These are phyloP conservation scores for Sinocyclocheilus maitianheensis DNA, from an alignment of 2,113 vertebrate genomes.

Conservation along the genomic window DNA sequence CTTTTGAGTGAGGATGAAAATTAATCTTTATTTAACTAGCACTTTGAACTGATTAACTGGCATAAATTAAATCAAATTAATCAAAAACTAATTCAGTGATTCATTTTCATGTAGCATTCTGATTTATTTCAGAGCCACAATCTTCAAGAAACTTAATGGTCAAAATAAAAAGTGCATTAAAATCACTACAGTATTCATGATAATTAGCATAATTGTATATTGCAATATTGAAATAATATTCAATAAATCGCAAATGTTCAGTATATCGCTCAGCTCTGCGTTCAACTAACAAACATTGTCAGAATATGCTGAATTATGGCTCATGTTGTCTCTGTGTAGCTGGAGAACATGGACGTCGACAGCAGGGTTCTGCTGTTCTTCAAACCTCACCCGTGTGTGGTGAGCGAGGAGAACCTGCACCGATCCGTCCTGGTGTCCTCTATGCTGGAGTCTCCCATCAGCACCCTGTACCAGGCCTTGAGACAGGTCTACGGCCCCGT, in stretches of 20 bases:
- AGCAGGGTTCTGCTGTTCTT: slow-evolving; percentile 92
- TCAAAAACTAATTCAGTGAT: not conserved
- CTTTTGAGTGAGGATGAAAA: too few species aligned
- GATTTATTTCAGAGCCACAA: not conserved
- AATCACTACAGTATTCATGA: not conserved
- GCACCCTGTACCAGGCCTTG: slow-evolving; percentile 91
- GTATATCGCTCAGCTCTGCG: not conserved
- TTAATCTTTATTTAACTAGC: too few species aligned
- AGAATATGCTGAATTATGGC: not conserved
- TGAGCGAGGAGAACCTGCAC: slow-evolving; percentile 92
- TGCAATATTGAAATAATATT: too few species aligned
- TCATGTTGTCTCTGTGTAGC: slow-evolving; percentile 72
- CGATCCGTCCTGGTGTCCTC: slow-evolving; percentile 91
- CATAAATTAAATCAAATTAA: too few species aligned
- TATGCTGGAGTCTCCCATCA: slow-evolving; percentile 93
- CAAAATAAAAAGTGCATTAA: not conserved
- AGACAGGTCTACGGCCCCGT: slow-evolving; percentile 89
- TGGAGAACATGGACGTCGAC: slow-evolving; percentile 78
- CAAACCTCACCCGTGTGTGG: slow-evolving; percentile 89
- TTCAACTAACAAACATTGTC: not conserved
- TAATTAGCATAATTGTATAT: not conserved
- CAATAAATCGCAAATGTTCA: not conserved
- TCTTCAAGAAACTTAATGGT: not conserved
- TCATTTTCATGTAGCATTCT: not conserved
- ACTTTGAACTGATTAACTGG: too few species aligned